Base-by-base conservation (phyloP, 2,888 invertebrate genomes). In the Glyphotaelius pellucidus region DNA sequence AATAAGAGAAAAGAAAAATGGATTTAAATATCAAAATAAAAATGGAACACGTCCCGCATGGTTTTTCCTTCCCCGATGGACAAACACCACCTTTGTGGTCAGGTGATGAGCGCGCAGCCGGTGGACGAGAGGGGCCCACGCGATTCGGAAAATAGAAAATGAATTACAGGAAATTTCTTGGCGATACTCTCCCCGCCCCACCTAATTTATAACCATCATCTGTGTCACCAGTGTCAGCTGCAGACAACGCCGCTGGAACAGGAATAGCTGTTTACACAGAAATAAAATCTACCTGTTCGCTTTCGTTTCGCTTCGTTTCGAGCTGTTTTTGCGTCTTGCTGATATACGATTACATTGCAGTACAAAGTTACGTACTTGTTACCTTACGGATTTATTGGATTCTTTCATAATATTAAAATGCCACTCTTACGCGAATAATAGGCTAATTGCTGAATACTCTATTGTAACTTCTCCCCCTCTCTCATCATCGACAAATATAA, bases 91-190 rank as follows among this genome's bases (percentile, higher is more conserved):
- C 83, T 83, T 32, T 83, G 35, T 15, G 83, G 32, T 83, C 83
- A 25, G 83, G 83, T 35, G 83, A 35, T 83, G 83, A 35, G 83
- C 83, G 83, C 83, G 35, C 32, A 83, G 83, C n/a, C 83, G 25
- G 35, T 35, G 25, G 83, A 83, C 35, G 83, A 86, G 85, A 38
- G 85, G 85, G 38, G 93, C 94, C 94, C 94, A 90, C 90, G 90
- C 90, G 15, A 30, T 42, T 42, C 47, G 90, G 32, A 42, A 90
- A 90, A 90, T 90, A 90, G 90, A 90, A 90, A 83, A 90, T 47
- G 90, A 90, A 90, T 83, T 81, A 90, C 81, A 47, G 90, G 84
- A 90, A 52, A 90, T 90, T 81, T 83, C 90, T 90, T 90, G 90
- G 90, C 90, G 47, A 83, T 38, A 67, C 32, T 83, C 42, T 81